These are phyloP conservation scores for Sepiola atlantica DNA, from an alignment of 2,888 invertebrate genomes.

Conservation along the genomic window DNA sequence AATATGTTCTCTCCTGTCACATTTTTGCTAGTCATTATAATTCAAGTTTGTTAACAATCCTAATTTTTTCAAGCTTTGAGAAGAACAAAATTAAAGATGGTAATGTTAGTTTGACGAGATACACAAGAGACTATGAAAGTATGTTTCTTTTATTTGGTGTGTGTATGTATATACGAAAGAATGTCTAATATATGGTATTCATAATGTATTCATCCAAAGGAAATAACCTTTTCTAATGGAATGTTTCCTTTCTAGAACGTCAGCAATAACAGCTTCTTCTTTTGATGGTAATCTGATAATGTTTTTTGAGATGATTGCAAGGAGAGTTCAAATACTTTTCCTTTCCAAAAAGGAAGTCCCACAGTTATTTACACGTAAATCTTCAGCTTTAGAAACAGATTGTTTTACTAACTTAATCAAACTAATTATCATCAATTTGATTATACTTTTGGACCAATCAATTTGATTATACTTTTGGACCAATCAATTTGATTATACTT, in stretches of 20 bases:
- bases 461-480: not conserved
- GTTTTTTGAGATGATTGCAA: not conserved
- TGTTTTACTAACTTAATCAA: not conserved
- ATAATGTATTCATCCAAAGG: not conserved
- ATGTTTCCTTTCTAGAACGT: not conserved
- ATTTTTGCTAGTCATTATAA: not conserved
- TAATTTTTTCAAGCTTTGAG: not conserved
- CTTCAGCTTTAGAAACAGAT: not conserved
- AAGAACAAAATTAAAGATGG: not conserved
- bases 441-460: not conserved
- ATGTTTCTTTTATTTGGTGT: not conserved
- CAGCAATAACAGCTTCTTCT: not conserved
- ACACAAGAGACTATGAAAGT: not conserved
- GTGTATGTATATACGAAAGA: not conserved
- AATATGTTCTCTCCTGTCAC: no score
- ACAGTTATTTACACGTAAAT: not conserved
- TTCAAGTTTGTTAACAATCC: not conserved
- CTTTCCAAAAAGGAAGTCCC: not conserved
- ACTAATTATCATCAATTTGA: not conserved
- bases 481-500: not conserved
- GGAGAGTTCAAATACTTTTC: not conserved
- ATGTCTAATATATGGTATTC: not conserved
- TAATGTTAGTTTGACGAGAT: not conserved
- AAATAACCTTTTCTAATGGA: not conserved
- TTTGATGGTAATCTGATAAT: not conserved